Percentiles rank a stretch among this genome's conserved stretches.
phyloP scores from a whole-genome alignment of 2,113 vertebrate species.

The Channa maculata region DNA sequence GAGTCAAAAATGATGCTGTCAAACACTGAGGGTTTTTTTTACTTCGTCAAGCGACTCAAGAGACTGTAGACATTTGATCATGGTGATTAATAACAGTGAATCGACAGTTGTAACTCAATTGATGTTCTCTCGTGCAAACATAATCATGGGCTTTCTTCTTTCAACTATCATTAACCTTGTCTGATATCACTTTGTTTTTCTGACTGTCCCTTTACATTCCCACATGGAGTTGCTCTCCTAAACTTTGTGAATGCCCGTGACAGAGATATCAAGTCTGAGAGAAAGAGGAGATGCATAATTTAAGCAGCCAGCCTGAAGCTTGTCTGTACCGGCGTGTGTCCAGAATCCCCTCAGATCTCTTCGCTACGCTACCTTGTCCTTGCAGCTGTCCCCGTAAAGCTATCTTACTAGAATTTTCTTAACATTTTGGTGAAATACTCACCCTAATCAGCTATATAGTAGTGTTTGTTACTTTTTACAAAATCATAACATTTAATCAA shows the following conservation, averaged over 20 bases:
- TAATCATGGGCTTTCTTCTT: no score
- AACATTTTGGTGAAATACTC: background rate
- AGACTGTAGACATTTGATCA: conserved; percentile 17
- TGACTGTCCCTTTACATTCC: background rate
- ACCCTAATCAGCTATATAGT: no score
- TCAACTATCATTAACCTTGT: no score
- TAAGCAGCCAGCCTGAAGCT: conserved; percentile 42
- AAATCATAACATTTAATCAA: no score
- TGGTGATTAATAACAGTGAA: no score
- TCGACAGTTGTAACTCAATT: background rate
- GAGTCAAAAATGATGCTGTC: conserved; percentile 21
- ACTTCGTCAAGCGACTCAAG: conserved; percentile 1
- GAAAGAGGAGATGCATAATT: conserved; percentile 64
- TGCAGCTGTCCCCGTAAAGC: conserved; percentile 24
- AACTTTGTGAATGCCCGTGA: conserved; percentile 25
- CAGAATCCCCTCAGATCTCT: conserved; percentile 34
- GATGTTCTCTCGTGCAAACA: background rate
- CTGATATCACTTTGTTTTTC: conserved; percentile 16
- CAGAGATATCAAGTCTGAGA: conserved; percentile 8
- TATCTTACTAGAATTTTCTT: background rate
- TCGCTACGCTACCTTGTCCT: conserved; percentile 31
- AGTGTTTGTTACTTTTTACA: no score
- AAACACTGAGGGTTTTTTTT: background rate
- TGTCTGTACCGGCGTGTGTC: conserved; percentile 22
- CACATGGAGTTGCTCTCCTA: conserved; percentile 14